These are phyloP conservation scores for Vanessa cardui DNA, from an alignment of 2,888 invertebrate species.

Conservation along the genomic window DNA sequence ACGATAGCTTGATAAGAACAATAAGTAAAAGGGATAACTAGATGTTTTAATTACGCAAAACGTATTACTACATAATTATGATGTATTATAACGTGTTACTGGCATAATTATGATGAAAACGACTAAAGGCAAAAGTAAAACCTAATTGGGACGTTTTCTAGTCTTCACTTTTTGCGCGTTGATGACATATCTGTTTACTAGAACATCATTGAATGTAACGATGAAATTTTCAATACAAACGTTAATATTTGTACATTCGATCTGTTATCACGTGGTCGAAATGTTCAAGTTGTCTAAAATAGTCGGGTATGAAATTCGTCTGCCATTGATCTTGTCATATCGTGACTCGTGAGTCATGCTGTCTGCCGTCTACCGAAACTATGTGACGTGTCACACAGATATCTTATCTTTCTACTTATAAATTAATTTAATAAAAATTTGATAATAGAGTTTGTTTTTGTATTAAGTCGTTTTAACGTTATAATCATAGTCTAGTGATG, in stretches of 20 bases:
- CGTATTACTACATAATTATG: too few species aligned
- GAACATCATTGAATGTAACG: too few species aligned
- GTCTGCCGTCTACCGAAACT: constrained; percentile 39
- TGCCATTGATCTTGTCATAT: constrained; percentile 43
- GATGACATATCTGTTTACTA: too few species aligned
- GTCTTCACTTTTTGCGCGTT: too few species aligned
- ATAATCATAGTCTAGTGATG: not conserved
- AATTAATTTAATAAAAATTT: constrained; percentile 11
- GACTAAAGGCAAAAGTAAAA: too few species aligned
- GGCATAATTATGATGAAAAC: too few species aligned
- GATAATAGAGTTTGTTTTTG: not conserved
- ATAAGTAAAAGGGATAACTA: too few species aligned
- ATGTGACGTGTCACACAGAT: constrained; percentile 19
- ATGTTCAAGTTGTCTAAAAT: constrained; percentile 39
- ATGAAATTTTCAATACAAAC: not conserved
- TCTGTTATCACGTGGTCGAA: constrained; percentile 19
- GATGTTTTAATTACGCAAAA: too few species aligned
- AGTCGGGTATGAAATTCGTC: constrained; percentile 38
- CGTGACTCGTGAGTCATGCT: constrained; percentile 42
- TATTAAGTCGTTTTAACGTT: not conserved
- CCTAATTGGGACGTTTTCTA: too few species aligned
- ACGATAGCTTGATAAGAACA: too few species aligned
- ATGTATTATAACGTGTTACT: too few species aligned
- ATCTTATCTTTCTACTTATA: constrained; percentile 14
- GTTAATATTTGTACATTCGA: constrained; percentile 15